Percentiles rank a stretch among this genome's conserved stretches.
These are phyloP conservation scores for Turnix velox DNA, from an alignment of 2,113 vertebrate genomes.

Conservation along the genomic window DNA sequence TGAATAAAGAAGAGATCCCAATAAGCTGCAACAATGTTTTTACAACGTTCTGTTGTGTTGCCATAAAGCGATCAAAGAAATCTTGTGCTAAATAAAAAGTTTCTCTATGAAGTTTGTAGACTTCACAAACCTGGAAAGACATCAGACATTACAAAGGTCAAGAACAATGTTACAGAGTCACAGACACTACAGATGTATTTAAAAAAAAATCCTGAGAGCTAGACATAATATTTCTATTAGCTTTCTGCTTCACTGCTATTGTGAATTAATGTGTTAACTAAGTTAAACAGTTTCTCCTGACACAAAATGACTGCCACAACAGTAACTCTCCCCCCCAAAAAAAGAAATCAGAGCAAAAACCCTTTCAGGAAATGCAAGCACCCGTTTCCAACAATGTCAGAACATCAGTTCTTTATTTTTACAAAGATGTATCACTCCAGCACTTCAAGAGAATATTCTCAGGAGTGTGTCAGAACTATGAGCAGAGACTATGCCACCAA, in stretches of 20 bases:
- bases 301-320: not conserved
- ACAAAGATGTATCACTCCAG: not conserved
- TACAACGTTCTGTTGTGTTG: slow-evolving; percentile 86
- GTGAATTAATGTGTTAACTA: not conserved
- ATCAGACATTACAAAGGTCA: not conserved
- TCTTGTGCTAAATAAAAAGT: slow-evolving; percentile 95
- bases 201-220: not conserved
- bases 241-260: not conserved
- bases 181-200: not conserved
- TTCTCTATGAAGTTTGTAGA: slow-evolving; percentile 93
- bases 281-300: not conserved
- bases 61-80: slow-evolving; percentile 97
- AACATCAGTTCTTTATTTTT: not conserved
- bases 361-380: not conserved
- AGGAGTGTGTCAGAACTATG: not conserved
- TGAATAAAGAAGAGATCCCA: slow-evolving; percentile 91
- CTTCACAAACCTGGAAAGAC: slow-evolving; percentile 85
- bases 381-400: not conserved
- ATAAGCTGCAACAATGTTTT: slow-evolving; percentile 93
- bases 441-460: not conserved
- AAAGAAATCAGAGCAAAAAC: not conserved
- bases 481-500: not conserved
- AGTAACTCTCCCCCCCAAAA: not conserved
- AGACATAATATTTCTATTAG: not conserved
- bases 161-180: not conserved